These are phyloP conservation scores for Rhopalosiphum nymphaeae DNA, from an alignment of 2,888 invertebrate genomes.

Conservation along the genomic window DNA sequence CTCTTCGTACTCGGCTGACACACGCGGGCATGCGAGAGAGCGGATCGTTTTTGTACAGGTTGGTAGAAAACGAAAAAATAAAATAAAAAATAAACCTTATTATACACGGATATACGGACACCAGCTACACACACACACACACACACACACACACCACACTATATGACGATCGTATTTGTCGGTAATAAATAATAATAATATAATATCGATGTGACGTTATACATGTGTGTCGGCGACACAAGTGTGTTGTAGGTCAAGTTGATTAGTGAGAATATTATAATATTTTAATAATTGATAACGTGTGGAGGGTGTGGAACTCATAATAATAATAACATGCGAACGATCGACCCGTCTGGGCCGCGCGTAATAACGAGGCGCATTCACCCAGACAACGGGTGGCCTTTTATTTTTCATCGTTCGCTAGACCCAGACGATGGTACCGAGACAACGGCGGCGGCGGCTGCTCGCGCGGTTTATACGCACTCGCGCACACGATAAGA, in stretches of 20 bases:
- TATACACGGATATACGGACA: neutral
- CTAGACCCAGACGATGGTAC: neutral
- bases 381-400: neutral
- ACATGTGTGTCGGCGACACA: neutral
- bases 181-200: neutral
- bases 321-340: neutral
- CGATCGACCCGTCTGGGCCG: neutral
- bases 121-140: neutral
- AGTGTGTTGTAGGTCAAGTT: slow-evolving; percentile 56
- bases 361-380: neutral
- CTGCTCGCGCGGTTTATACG: neutral
- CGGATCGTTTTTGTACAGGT: slow-evolving; percentile 22
- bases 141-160: neutral
- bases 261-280: slow-evolving; percentile 33
- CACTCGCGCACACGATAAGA: neutral
- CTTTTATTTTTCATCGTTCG: neutral
- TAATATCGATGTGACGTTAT: slow-evolving; percentile 16
- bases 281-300: slow-evolving; percentile 28
- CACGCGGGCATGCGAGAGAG: neutral
- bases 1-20: neutral
- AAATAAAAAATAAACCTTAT: neutral
- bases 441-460: neutral
- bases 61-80: slow-evolving; percentile 2
- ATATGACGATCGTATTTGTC: neutral
- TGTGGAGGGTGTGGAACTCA: neutral